A percentile compares a stretch with the other conserved stretches of the same genome.
phyloP scores from a whole-genome alignment of 1,140 invertebrate genomes.

The Psix sp. region DNA sequence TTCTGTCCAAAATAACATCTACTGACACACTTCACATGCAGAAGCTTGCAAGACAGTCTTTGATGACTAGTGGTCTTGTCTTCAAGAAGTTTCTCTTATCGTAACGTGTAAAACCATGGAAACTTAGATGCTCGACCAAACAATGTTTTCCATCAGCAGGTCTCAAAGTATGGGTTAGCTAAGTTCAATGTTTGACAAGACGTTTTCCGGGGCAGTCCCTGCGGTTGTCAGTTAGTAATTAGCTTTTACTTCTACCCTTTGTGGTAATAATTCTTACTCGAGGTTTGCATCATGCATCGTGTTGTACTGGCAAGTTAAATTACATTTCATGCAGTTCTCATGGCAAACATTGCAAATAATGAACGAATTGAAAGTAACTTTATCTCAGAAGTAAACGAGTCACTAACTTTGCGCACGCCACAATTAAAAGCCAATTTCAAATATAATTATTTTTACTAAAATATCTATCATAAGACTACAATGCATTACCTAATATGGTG shows the following conservation, averaged over 20 bases:
- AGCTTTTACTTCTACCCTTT: conserved; percentile 61
- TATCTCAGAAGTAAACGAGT: conserved; percentile 16
- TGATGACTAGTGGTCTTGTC: conserved; percentile 55
- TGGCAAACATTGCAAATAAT: conserved; percentile 52
- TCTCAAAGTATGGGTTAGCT: conserved; percentile 49
- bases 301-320: conserved; percentile 52
- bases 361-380: conserved; percentile 42
- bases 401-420: conserved; percentile 7
- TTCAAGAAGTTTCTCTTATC: conserved; percentile 60
- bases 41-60: conserved; percentile 30
- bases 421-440: conserved; percentile 23
- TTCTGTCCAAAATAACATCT: conserved; percentile 26
- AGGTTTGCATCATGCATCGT: conserved; percentile 41
- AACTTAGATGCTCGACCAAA: conserved; percentile 60
- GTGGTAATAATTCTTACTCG: conserved; percentile 53
- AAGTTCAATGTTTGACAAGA: conserved; percentile 63
- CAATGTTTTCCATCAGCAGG: conserved; percentile 56
- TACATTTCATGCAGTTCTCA: conserved; percentile 48
- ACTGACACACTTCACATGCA: conserved; percentile 45
- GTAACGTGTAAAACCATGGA: conserved; percentile 54
- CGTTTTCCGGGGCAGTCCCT: conserved; percentile 59
- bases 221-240: conserved; percentile 66
- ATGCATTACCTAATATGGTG: no score
- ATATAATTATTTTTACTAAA: conserved; percentile 21
- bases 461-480: background rate